Base-by-base conservation (phyloP, 2,797 vertebrate species). In the Botia almorhae region DNA sequence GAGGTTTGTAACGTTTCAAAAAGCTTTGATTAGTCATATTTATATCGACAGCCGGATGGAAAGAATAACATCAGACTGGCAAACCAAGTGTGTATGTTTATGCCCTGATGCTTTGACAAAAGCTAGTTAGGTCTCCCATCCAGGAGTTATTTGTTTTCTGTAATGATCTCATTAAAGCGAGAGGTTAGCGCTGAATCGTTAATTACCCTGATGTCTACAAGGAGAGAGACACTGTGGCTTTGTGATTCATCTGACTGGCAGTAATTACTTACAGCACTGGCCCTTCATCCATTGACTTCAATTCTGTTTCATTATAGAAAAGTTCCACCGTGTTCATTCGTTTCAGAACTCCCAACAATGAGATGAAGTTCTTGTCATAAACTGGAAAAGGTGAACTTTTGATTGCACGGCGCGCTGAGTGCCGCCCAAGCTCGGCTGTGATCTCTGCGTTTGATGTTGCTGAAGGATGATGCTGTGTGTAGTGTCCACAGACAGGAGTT, bases 181-280 rank as follows among this genome's bases (percentile, higher is more conserved):
- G 84, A 87, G 83, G 89, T 85, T 88, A 80, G 83, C 82, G 64
- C 77, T 67, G 17, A 81, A 43, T 82, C 80, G 82, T 90, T 91
- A 89, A 90, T 86, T 85, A 84, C 74, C 60, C 36, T 53, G 73
- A 58, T 48, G 79, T 75, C 85, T 72, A 76, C 76, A 55, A 86
- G 80, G 68, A 78, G 69, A 76, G 80, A 21, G 81, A 78, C 69
- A 72, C 73, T 69, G 43, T 46, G 68, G 85, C 80, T 84, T 80
- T 56, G 82, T 78, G 81, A 81, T 87, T 88, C 71, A 78, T 81
- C 64, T 82, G 76, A 84, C 77, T 79, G 55, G 60, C 76, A 43
- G 75, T 85, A 87, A 89, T 89, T 87, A 84, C 87, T 89, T 87
- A 87, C 84, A 78, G 84, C 82, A 87, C 83, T 67, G 76, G 76